Evolutionary conservation across 2,797 vertebrate species (phyloP).

Genomic region (Tenualosa thibaudeaui): DNA sequence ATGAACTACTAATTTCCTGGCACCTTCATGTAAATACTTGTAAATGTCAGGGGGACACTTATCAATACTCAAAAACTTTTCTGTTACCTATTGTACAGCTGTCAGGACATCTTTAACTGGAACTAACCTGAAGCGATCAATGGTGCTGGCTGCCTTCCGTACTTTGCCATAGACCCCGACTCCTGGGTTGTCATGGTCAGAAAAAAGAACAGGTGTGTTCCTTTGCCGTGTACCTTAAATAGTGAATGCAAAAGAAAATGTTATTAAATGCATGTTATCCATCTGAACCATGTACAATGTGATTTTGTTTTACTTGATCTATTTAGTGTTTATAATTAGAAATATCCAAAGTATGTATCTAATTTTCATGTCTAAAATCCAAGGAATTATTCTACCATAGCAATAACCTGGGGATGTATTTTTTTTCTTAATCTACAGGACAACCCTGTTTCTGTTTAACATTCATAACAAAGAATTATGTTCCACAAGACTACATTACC

Average conservation of each 20-base stretch:
- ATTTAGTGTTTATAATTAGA: neutral
- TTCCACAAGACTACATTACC: constrained; percentile 8
- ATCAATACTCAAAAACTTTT: neutral
- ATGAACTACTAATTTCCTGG: neutral
- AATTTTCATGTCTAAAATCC: neutral
- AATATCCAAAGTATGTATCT: neutral
- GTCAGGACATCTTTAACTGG: neutral
- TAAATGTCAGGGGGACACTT: neutral
- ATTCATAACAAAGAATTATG: neutral
- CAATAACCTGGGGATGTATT: no score
- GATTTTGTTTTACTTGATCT: no score
- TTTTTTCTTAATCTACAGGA: neutral
- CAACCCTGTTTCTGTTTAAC: neutral
- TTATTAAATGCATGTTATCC: neutral
- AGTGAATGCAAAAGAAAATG: neutral
- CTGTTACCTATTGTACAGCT: neutral
- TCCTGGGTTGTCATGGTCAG: constrained; percentile 75
- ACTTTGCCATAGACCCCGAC: constrained; percentile 89
- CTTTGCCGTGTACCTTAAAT: constrained; percentile 83
- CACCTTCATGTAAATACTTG: neutral
- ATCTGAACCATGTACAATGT: neutral
- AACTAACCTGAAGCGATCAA: constrained; percentile 92
- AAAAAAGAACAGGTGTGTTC: constrained; percentile 88
- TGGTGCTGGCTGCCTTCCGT: constrained; percentile 92
- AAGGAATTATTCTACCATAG: neutral